phyloP scores from a whole-genome alignment of 1,140 invertebrate genomes.

The Drosophila erecta region DNA sequence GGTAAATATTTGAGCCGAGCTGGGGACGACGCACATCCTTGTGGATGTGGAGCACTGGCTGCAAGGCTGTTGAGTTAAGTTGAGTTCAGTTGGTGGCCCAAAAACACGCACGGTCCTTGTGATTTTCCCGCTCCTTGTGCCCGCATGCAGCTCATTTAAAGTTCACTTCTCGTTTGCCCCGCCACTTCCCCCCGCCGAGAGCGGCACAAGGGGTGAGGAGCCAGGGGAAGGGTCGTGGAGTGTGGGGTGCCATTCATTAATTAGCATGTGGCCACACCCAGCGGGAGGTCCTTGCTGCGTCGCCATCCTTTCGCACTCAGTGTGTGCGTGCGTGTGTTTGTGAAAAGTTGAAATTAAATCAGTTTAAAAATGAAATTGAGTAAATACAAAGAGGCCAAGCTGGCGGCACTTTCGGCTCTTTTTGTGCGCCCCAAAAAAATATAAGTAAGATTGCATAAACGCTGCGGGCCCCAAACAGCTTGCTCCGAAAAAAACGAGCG shows the following conservation, averaged over 20 bases:
- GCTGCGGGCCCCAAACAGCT: conserved; percentile 55
- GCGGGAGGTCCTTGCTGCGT: conserved; percentile 43
- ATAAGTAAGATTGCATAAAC: conserved; percentile 58
- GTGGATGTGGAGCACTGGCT: background rate
- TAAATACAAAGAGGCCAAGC: conserved; percentile 58
- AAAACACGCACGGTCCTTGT: conserved; percentile 26
- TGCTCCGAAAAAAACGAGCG: conserved; percentile 6
- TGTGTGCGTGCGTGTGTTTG: background rate
- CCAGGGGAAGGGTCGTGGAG: conserved; percentile 11
- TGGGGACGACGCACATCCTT: conserved; percentile 20
- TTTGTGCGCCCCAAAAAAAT: conserved; percentile 10
- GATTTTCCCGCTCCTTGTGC: background rate
- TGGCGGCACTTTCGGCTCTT: conserved; percentile 34
- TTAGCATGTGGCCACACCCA: conserved; percentile 76
- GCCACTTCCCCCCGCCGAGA: background rate
- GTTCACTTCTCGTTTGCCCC: conserved; percentile 26
- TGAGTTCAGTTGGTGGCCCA: conserved; percentile 12
- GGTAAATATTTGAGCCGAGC: conserved; percentile 40
- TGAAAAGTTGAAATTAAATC: conserved; percentile 45
- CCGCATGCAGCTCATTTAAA: conserved; percentile 70
- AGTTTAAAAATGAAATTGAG: conserved; percentile 77
- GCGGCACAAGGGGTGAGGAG: background rate
- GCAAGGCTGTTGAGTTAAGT: conserved; percentile 18
- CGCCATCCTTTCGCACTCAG: background rate
- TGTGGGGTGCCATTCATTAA: conserved; percentile 77